phyloP scores from a whole-genome alignment of 2,113 vertebrate species.

The Okapia johnstoni region DNA sequence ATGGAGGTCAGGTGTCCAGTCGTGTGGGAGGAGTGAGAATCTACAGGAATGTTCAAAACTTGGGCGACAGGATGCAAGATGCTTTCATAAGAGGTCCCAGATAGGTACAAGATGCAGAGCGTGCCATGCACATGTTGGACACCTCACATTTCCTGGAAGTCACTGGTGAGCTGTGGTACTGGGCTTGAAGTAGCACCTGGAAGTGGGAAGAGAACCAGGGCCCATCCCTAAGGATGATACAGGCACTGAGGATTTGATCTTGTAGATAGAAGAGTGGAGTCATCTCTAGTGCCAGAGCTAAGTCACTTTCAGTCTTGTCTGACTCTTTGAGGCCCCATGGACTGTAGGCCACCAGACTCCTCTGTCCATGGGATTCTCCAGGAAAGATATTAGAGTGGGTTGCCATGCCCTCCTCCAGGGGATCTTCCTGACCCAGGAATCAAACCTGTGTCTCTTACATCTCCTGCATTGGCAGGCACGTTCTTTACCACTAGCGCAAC shows the following conservation, averaged over 20 bases:
- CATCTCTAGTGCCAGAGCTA: neutral
- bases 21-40: neutral
- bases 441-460: neutral
- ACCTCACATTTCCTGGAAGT: neutral
- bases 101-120: neutral
- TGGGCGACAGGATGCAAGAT: neutral
- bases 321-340: fast-evolving
- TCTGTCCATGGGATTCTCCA: neutral
- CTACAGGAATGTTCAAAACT: neutral
- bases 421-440: neutral
- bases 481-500: neutral
- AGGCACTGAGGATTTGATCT: neutral
- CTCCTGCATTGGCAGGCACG: neutral
- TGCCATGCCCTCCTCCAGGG: neutral
- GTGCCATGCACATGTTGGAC: neutral
- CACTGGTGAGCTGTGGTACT: neutral
- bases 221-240: neutral
- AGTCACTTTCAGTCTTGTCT: neutral
- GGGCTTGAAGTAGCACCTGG: neutral
- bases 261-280: neutral
- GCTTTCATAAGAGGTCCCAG: neutral
- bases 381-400: neutral
- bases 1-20: neutral
- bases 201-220: neutral
- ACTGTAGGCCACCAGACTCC: neutral